Conservation (phyloP, 2,113 vertebrate genomes). For the Sorex fumeus region DNA sequence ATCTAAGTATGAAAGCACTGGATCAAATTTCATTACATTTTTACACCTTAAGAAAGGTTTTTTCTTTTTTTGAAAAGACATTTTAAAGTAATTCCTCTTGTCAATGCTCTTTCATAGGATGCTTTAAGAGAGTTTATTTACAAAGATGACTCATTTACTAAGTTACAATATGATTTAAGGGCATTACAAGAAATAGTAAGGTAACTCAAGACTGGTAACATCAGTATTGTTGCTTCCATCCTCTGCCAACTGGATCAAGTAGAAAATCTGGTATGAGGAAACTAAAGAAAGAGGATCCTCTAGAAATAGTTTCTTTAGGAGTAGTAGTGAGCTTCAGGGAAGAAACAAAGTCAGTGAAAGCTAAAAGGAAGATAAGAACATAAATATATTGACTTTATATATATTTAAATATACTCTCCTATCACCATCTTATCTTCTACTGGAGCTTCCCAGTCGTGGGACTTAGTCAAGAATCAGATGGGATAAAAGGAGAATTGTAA, state of each 20-base stretch:
- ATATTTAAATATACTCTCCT: no score
- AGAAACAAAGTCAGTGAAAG: background rate
- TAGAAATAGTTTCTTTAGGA: background rate
- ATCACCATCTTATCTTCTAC: no score
- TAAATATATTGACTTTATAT: background rate
- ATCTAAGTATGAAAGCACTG: background rate
- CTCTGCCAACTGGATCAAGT: background rate
- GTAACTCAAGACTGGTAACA: background rate
- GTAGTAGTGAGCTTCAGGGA: background rate
- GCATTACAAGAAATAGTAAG: background rate
- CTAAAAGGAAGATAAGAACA: background rate
- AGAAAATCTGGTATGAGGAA: background rate
- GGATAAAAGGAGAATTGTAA: no score
- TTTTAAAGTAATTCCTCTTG: background rate
- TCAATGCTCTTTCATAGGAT: background rate
- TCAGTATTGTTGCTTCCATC: background rate
- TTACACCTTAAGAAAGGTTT: background rate
- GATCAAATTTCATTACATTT: constrained; percentile 1
- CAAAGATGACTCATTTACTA: background rate
- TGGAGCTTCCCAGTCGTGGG: no score
- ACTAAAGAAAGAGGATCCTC: background rate
- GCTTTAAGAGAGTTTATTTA: constrained; percentile 7
- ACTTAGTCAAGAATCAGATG: no score
- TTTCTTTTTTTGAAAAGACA: background rate
- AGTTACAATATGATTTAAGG: background rate